Evolutionary conservation across 2,888 invertebrate species (phyloP).

Genomic region (Thecocarcelia acutangulata): DNA sequence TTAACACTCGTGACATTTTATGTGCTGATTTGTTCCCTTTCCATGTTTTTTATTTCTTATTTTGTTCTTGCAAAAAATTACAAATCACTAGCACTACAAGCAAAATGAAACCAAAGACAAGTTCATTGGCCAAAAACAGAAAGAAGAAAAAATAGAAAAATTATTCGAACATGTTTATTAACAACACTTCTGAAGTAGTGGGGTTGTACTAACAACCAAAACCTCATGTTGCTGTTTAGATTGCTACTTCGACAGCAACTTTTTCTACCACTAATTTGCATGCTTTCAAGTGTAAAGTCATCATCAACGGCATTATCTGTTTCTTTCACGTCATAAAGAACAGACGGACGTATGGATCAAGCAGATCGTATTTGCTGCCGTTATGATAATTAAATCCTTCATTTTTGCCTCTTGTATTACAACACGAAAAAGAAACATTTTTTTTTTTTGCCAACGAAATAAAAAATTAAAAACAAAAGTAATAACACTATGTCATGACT

Average conservation of each 20-base stretch:
- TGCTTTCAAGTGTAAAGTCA: conserved; percentile 58
- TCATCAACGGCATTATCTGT: conserved; percentile 34
- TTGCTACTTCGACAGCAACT: conserved; percentile 25
- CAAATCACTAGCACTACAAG: conserved; percentile 20
- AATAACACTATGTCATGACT: conserved; percentile 62
- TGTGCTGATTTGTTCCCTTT: conserved; percentile 31
- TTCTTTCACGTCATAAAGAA: conserved; percentile 7
- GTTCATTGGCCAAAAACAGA: conserved; percentile 54
- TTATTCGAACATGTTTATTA: conserved; percentile 65
- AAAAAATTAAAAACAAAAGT: conserved; percentile 28
- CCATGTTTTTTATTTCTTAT: neutral
- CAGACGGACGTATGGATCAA: conserved; percentile 22
- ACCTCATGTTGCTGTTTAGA: conserved; percentile 32
- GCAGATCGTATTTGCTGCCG: conserved; percentile 33
- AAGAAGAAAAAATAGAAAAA: conserved; percentile 1
- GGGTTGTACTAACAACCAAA: conserved; percentile 31
- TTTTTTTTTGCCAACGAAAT: conserved; percentile 17
- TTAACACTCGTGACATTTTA: conserved; percentile 62
- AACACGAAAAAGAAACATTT: no score
- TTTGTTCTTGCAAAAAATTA: conserved; percentile 40
- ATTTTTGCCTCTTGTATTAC: conserved; percentile 24
- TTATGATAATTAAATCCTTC: conserved; percentile 53
- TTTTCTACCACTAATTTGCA: conserved; percentile 62
- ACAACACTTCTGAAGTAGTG: conserved; percentile 62
- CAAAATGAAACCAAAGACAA: conserved; percentile 36